Evolutionary conservation across 1,140 invertebrate species (phyloP), one percentile per base, ranked within the genome.

Genomic region (Micrasema minimum): DNA sequence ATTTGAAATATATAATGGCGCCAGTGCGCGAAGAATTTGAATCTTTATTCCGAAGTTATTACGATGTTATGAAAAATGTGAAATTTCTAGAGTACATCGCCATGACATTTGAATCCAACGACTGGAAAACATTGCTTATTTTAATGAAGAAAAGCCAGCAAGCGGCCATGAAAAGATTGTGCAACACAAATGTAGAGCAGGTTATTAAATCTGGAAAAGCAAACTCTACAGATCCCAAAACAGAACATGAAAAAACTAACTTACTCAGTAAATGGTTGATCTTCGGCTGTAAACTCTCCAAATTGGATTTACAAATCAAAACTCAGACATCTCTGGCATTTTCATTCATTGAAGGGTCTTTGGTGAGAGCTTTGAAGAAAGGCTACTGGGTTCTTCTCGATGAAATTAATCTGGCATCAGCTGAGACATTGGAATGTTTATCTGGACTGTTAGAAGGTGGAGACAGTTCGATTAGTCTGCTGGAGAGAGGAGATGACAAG

Each of bases 351-450:
- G 94, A 98, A 82, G 97, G 97, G 16, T 93, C 91, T 71, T 84
- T 99, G 69, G 91, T 98, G 1, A 94, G 92, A 83, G 96, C 97
- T 7, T 86, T 99, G 72, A 90, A 90, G 80, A 87, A 94, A 76
- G 97, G 95, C 0, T 87, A 97, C 76, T 99, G 97, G 97, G 92
- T 99, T 35, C 82, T 99, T 16, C 80, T 99, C 31, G 97, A 99
- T 81, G 97, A 99, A 87, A 99, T 99, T 22, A 99, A 99, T 85
- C 87, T 99, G 67, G 97, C 97, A 0, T 93, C 93, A 48, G 91
- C 95, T 0, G 97, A 99, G 85, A 98, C 96, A 12, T 86, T 99
- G 41, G 96, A 99, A 78, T 98, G 96, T 83, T 84, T 99, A 7
- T 93, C 94, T 12, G 93, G 94, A n/a, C 85, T 99, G 12, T 80